A percentile compares a stretch with the other conserved stretches of the same genome.
Conservation (phyloP, 1,140 invertebrate species). For the Ostrea edulis region DNA sequence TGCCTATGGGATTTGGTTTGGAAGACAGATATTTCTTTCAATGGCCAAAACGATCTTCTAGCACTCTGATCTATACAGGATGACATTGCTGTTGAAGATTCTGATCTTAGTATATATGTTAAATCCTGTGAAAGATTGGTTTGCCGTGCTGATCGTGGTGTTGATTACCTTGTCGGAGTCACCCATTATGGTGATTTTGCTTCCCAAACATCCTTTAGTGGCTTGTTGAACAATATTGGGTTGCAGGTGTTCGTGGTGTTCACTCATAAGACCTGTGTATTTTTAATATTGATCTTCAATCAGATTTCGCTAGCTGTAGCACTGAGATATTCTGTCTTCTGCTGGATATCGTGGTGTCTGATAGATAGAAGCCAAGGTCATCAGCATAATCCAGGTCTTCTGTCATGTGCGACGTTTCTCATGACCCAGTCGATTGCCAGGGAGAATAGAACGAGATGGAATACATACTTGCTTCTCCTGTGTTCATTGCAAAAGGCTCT, state of each 20-base stretch:
- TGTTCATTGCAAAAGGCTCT: neutral
- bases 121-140: too few relatives aligned
- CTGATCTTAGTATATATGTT: slow-evolving; percentile 30
- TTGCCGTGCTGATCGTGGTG: neutral
- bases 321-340: neutral
- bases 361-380: too few relatives aligned
- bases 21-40: too few relatives aligned
- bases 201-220: neutral
- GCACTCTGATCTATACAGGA: slow-evolving; percentile 4
- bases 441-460: too few relatives aligned
- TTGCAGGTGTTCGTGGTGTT: neutral
- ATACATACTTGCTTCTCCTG: too few relatives aligned
- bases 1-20: too few relatives aligned
- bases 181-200: slow-evolving; percentile 13
- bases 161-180: slow-evolving; percentile 9
- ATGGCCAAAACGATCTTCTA: neutral
- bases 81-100: slow-evolving; percentile 46
- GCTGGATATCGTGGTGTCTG: neutral
- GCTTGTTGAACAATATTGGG: neutral
- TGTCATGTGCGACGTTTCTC: too few relatives aligned
- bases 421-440: too few relatives aligned
- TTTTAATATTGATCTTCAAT: too few relatives aligned
- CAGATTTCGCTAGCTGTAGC: slow-evolving; percentile 21
- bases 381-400: too few relatives aligned
- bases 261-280: neutral